Evolutionary conservation across 2,888 invertebrate genomes (phyloP), one percentile per base, ranked within the genome.

Genomic region (Rhagium mordax): DNA sequence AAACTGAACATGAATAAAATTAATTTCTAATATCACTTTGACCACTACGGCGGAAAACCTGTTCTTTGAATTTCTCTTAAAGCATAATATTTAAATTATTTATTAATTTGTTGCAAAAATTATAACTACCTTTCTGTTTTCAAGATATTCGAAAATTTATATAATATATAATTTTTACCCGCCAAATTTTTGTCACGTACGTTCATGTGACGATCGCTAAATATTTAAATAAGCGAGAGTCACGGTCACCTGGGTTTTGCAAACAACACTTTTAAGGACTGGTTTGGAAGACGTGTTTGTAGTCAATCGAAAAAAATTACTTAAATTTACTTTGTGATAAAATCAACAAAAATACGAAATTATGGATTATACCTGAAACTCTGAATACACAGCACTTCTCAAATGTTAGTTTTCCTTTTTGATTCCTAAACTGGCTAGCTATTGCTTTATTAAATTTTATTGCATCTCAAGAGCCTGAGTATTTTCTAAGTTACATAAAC

Each of bases 141-240:
- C n/a, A n/a, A n/a, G n/a, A n/a, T n/a, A n/a, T n/a, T n/a, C n/a
- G n/a, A 24, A 24, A 24, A 24, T 24, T 24, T 24, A 41, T 13
- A 33, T 33, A 8, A 0, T 33, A 10, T 41, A 41, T 41, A n/a
- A 41, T n/a, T n/a, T 41, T 4, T 13, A 4, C 41, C 41, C n/a
- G 13, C n/a, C 0, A n/a, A 41, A 41, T 41, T 41, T 41, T 41
- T 0, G n/a, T 51, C 8, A 8, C 10, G 51, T 51, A 51, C 51
- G 51, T 13, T 13, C 51, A 51, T 51, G 51, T 10, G 3, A 20
- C 6, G 8, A 51, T 82, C 80, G 81, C 82, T 84, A 84, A 84
- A 84, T 84, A 84, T 85, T 84, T 84, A 81, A 82, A 79, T 80
- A 83, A 82, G 80, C 80, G 78, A 84, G 82, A 83, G 82, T 85